These are phyloP conservation scores for Sphaerophoria taeniata DNA, from an alignment of 2,888 invertebrate genomes.

Conservation along the genomic window DNA sequence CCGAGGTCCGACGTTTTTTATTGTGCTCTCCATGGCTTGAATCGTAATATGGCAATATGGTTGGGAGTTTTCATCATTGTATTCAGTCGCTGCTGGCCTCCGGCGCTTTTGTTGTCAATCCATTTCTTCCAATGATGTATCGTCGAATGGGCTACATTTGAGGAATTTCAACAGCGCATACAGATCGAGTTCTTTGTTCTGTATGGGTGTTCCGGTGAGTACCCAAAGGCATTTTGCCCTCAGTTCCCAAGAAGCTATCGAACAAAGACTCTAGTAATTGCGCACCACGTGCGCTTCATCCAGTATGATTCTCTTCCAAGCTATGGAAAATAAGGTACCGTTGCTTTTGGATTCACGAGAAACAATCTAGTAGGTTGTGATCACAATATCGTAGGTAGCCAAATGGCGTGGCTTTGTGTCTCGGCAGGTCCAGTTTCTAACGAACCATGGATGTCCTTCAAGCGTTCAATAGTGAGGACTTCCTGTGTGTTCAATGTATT, in stretches of 20 bases:
- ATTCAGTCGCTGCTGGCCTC: conserved; percentile 91
- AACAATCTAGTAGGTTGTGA: conserved; percentile 94
- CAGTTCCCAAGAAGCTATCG: conserved; percentile 87
- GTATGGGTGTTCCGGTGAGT: conserved; percentile 97
- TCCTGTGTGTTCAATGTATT: conserved; percentile 88
- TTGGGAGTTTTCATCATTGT: conserved; percentile 94
- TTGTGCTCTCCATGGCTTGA: too few relatives aligned
- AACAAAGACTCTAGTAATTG: conserved; percentile 92
- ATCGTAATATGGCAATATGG: too few relatives aligned
- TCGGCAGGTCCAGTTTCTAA: conserved; percentile 87
- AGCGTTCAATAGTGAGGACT: conserved; percentile 87
- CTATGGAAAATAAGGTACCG: conserved; percentile 87
- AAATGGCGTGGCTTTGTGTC: conserved; percentile 86
- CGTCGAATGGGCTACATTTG: conserved; percentile 94
- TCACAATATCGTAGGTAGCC: conserved; percentile 90
- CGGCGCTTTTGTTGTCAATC: conserved; percentile 92
- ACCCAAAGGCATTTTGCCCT: conserved; percentile 88
- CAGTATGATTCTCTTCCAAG: conserved; percentile 93
- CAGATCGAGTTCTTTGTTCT: conserved; percentile 94
- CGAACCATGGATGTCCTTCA: conserved; percentile 88
- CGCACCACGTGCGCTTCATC: conserved; percentile 97
- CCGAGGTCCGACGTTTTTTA: too few relatives aligned
- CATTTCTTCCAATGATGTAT: conserved; percentile 95
- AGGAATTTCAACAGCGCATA: conserved; percentile 93
- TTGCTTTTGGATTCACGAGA: conserved; percentile 85